phyloP scores from a whole-genome alignment of 2,113 vertebrate genomes.

The Trematomus loennbergii region DNA sequence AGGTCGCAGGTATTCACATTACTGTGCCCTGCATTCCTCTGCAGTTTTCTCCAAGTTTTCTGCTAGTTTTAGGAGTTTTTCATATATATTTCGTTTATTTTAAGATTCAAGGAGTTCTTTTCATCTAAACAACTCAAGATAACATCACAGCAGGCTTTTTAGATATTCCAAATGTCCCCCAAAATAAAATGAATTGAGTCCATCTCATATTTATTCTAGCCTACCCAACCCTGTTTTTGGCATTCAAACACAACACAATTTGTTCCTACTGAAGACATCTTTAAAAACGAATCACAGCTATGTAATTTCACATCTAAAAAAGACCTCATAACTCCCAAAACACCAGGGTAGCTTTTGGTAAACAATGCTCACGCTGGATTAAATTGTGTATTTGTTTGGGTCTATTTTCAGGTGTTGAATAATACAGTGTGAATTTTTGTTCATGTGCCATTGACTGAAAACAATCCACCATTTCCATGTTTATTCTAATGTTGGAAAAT shows the following conservation, averaged over 20 bases:
- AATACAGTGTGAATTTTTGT: not conserved
- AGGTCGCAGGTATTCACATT: conserved; percentile 49
- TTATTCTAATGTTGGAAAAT: not conserved
- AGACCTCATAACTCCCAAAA: not conserved
- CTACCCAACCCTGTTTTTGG: not conserved
- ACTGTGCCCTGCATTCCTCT: conserved; percentile 36
- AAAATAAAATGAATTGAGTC: not conserved
- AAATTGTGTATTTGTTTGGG: not conserved
- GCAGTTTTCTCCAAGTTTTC: not conserved
- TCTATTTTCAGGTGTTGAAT: not conserved
- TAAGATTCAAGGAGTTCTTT: too few relatives aligned
- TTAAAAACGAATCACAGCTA: not conserved
- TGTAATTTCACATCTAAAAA: not conserved
- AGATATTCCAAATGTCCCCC: too few relatives aligned
- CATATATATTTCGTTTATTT: not conserved
- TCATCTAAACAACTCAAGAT: too few relatives aligned
- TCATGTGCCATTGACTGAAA: not conserved
- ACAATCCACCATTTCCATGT: not conserved
- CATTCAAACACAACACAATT: not conserved
- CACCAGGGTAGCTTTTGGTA: not conserved
- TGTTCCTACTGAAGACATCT: not conserved
- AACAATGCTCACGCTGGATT: not conserved
- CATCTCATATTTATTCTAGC: not conserved
- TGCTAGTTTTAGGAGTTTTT: too few relatives aligned
- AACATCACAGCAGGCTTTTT: not conserved